Base-by-base conservation (phyloP, 2,113 vertebrate genomes). In the Tenrec ecaudatus region DNA sequence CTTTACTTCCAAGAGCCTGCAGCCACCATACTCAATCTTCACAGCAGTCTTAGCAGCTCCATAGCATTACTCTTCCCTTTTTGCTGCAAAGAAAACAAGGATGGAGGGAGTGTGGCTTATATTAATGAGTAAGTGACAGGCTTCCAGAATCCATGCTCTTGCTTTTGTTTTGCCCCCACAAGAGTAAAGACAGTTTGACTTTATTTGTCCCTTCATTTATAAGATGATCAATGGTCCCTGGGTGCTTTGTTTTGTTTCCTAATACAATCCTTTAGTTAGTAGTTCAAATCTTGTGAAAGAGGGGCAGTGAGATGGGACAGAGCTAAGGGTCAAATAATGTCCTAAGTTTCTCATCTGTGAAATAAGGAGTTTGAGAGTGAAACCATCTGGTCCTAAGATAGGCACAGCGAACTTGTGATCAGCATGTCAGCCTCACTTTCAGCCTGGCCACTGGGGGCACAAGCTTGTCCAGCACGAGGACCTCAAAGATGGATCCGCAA, bases 81-180 rank as follows among this genome's bases (percentile, higher is more conserved):
- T 85, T 76, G 16, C 66, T 90, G 53, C 69, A 88, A 40, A 88
- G 88, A 87, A 85, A 27, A 84, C 36, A n/a, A 86, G 78, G 84
- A 71, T 58, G 38, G 1, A 36, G 47, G 15, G 60, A 88, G 27
- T 75, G 86, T 36, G 66, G 58, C 36, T 77, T 64, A 75, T 68
- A 75, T 31, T 60, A 57, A 22, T 40, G 77, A 47, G 6, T 89
- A 82, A 53, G 6, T 87, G 79, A 64, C 40, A 71, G 25, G 71
- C 47, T 89, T 92, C 79, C 83, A 62, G 58, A 88, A 75, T 89
- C 84, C 57, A 19, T 40, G 12, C 38, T 23, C 38, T 68, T 68
- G 33, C 12, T 33, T 33, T 73, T 33, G 69, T 31, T 75, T 25
- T 14, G 22, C 10, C 11, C 36, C 47, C 29, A 53, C 75, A 73